These are phyloP conservation scores for Megalonaias nervosa DNA, from an alignment of 1,140 invertebrate genomes.

Conservation along the genomic window DNA sequence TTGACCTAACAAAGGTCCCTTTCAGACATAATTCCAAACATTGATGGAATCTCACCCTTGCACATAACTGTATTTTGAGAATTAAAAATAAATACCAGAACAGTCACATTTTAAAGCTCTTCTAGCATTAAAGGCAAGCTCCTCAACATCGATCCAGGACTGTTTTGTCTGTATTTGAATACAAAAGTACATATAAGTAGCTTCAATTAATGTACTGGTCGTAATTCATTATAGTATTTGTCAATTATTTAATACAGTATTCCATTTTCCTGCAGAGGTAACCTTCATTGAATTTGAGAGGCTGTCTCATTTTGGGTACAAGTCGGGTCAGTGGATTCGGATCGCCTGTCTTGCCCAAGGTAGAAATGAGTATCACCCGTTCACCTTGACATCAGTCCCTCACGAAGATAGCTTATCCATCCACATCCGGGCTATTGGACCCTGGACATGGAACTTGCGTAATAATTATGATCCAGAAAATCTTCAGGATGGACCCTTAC, in stretches of 20 bases:
- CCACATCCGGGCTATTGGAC: slow-evolving; percentile 93
- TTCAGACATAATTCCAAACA: no score
- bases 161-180: no score
- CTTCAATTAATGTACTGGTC: no score
- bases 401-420: slow-evolving; percentile 98
- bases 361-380: slow-evolving; percentile 96
- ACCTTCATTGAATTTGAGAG: slow-evolving; percentile 78
- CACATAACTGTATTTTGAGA: no score
- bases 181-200: no score
- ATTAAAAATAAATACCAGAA: no score
- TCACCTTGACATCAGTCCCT: slow-evolving; percentile 97
- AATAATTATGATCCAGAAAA: slow-evolving; percentile 98
- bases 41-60: no score
- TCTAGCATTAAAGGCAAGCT: no score
- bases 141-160: no score
- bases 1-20: no score
- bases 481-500: slow-evolving; percentile 87
- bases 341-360: slow-evolving; percentile 94
- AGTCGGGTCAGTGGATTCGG: slow-evolving; percentile 91
- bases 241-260: not conserved
- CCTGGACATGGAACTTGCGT: slow-evolving; percentile 99
- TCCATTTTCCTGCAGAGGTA: slow-evolving; percentile 70
- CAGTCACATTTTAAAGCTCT: no score
- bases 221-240: not conserved
- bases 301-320: slow-evolving; percentile 96